phyloP scores from a whole-genome alignment of 2,113 vertebrate species.

The Mesocricetus auratus region DNA sequence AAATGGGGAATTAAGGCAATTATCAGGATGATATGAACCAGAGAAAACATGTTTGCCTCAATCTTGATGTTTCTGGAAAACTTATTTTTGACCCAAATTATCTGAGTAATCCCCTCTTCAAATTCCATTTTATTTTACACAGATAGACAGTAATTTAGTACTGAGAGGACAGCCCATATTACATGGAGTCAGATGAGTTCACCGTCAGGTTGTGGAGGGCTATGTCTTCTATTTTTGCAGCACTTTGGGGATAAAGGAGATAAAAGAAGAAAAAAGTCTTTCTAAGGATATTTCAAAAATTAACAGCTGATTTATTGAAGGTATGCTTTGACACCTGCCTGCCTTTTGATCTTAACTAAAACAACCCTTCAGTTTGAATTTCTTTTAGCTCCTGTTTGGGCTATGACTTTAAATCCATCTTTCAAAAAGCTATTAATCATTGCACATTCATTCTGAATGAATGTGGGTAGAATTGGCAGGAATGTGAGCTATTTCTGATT shows the following conservation, averaged over 20 bases:
- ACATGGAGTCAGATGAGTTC: conserved; percentile 15
- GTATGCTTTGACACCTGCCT: conserved; percentile 84
- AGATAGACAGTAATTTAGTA: conserved; percentile 65
- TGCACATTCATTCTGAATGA: conserved; percentile 73
- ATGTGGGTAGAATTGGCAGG: conserved; percentile 56
- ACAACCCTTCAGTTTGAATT: conserved; percentile 71
- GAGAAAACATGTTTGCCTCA: conserved; percentile 80
- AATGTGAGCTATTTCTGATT: conserved; percentile 53
- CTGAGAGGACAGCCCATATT: background rate
- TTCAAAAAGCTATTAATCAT: conserved; percentile 83
- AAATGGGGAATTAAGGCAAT: conserved; percentile 82
- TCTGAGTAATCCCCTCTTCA: conserved; percentile 69
- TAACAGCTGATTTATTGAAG: conserved; percentile 77
- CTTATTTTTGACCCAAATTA: conserved; percentile 80
- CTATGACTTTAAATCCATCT: conserved; percentile 68
- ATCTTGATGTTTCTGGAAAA: conserved; percentile 76
- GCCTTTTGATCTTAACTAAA: conserved; percentile 82
- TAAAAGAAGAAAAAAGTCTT: conserved; percentile 65
- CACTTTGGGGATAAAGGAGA: conserved; percentile 59
- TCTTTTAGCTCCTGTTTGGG: conserved; percentile 73
- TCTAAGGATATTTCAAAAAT: conserved; percentile 71
- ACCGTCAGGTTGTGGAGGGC: background rate
- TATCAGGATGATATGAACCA: conserved; percentile 79
- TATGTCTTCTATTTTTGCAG: conserved; percentile 22
- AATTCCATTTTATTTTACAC: conserved; percentile 65